Evolutionary conservation across 2,113 vertebrate species (phyloP), one percentile per base, ranked within the genome.

Genomic region (Sceloporus undulatus): DNA sequence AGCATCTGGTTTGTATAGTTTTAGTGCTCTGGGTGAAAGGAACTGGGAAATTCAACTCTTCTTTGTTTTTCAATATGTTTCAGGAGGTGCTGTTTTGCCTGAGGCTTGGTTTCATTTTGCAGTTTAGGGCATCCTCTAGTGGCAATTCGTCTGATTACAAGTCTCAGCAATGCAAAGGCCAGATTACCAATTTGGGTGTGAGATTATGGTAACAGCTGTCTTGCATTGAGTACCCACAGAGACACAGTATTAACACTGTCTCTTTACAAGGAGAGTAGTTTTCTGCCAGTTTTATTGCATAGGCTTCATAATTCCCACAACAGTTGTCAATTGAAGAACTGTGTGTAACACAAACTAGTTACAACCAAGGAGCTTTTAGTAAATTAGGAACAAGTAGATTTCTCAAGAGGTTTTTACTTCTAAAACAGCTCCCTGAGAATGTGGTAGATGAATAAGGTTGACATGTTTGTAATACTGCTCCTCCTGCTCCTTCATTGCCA

Each of bases 61-160:
- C 10, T 66, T 9, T 23, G 56, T 18, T 85, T 40, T 56, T 52
- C 21, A 62, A 42, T 29, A 70, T 56, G 48, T 40, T 75, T 52
- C 11, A 40, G 18, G 11, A 10, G 27, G 2, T 42, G 13, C 56
- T 74, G 2, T 23, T 27, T n/a, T 40, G 23, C 48, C 65, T 29
- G 52, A 70, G 54, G 52, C 21, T 42, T 83, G 25, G 80, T n/a
- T 78, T 77, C 66, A 90, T 86, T 71, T 86, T 78, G 65, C 65
- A 90, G 79, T 4, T 78, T 89, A 86, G 48, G 74, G 75, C 52
- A 77, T 70, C 92, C 91, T 89, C 93, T 92, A 21, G 40, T 90
- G 91, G 92, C 89, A 29, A 3, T 1, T 77, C 38, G 25, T 82
- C 23, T 38, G 59, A 86, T 82, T 82, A 56, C 52, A 6, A 23